Conservation (phyloP, 2,888 invertebrate genomes). For the Hanleya hanleyi region DNA sequence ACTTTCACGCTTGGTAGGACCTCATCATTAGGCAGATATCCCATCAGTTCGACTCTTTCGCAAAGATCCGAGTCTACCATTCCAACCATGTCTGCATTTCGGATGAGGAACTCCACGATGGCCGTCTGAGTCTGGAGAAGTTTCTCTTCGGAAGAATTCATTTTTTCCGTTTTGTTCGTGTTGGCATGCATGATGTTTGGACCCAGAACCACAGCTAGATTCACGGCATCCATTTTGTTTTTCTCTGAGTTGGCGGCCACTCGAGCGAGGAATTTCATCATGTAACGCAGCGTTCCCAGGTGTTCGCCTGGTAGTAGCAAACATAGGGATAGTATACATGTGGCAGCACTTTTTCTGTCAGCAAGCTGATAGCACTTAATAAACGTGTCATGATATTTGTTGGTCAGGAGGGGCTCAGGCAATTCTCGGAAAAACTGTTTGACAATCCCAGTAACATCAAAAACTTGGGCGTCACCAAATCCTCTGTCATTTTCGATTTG, state of each 20-base stretch:
- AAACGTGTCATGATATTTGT: slow-evolving; percentile 83
- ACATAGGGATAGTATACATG: slow-evolving; percentile 81
- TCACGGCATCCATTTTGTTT: slow-evolving; percentile 89
- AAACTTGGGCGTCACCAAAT: slow-evolving; percentile 81
- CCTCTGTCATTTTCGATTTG: slow-evolving; percentile 82
- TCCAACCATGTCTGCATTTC: slow-evolving; percentile 84
- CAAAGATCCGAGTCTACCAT: slow-evolving; percentile 79
- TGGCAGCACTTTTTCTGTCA: slow-evolving; percentile 66
- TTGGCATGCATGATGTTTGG: slow-evolving; percentile 90
- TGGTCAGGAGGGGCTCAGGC: slow-evolving; percentile 88
- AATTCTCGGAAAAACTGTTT: slow-evolving; percentile 89
- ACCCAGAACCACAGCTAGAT: slow-evolving; percentile 88
- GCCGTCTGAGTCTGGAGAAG: slow-evolving; percentile 67
- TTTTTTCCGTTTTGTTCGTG: slow-evolving; percentile 73
- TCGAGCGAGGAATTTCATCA: slow-evolving; percentile 82
- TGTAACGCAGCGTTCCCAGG: slow-evolving; percentile 85
- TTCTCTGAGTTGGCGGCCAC: slow-evolving; percentile 81
- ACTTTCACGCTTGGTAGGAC: slow-evolving; percentile 66
- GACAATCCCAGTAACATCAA: slow-evolving; percentile 89
- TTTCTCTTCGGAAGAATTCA: slow-evolving; percentile 64
- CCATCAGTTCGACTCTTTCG: slow-evolving; percentile 70
- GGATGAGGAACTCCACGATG: slow-evolving; percentile 81
- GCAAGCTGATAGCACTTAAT: slow-evolving; percentile 76
- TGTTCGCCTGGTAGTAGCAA: slow-evolving; percentile 84
- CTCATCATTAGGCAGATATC: slow-evolving; percentile 55